These are phyloP conservation scores for Romanogobio albipinnatus DNA, from an alignment of 2,113 vertebrate genomes.

Conservation along the genomic window DNA sequence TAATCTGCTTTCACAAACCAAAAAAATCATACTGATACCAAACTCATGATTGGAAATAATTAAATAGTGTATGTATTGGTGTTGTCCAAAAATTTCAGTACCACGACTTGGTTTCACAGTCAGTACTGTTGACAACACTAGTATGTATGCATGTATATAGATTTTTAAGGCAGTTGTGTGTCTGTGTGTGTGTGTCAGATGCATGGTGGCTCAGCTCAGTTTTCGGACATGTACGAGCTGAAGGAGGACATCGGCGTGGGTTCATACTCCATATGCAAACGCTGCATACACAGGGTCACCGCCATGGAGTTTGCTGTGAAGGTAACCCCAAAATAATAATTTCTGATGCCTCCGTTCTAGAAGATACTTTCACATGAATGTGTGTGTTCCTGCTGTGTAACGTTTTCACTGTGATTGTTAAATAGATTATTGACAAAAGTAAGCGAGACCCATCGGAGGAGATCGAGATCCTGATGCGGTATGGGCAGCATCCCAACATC, in stretches of 20 bases:
- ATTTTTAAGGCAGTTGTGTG: no score
- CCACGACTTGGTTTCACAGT: no score
- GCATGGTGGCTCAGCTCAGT: constrained; percentile 85
- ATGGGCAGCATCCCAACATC: constrained; percentile 96
- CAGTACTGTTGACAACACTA: no score
- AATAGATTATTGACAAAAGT: constrained; percentile 88
- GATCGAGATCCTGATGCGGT: constrained; percentile 97
- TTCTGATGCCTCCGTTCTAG: background rate
- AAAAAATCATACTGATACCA: no score
- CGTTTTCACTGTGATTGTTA: background rate
- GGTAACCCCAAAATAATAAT: constrained; percentile 69
- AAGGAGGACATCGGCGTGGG: constrained; percentile 97
- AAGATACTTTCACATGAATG: no score
- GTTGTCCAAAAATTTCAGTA: no score
- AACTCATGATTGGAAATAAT: no score
- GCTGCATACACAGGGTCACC: constrained; percentile 87
- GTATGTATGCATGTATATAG: no score
- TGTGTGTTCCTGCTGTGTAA: background rate
- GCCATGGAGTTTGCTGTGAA: constrained; percentile 96
- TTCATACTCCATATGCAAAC: constrained; percentile 96
- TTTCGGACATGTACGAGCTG: constrained; percentile 90
- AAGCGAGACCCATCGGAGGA: constrained; percentile 97
- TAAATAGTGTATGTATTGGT: no score
- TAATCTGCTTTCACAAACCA: no score
- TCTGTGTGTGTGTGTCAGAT: constrained; percentile 72